Base-by-base conservation (phyloP, 2,113 vertebrate genomes). In the Hyperoodon ampullatus region DNA sequence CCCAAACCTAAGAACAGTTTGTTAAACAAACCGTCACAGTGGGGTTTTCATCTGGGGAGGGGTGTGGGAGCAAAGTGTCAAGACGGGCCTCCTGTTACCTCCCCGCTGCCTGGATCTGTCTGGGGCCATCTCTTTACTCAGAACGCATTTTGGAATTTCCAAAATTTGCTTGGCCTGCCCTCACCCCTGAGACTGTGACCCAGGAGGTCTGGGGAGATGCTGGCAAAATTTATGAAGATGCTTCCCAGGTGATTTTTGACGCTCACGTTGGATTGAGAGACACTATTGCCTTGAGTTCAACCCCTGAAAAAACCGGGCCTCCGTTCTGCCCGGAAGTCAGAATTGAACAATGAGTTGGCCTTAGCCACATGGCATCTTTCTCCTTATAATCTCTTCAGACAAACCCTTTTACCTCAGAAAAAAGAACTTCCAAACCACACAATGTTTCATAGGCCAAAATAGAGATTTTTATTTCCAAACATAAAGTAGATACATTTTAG, bases 361-460 rank as follows among this genome's bases (percentile, higher is more conserved):
- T 26, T 2, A 1, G 14, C 72, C 18, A 7, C 33, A 0, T 0
- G 11, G 7, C 23, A 1, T 16, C 55, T 42, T n/a, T 42, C 14
- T 58, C 50, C 90, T 83, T n/a, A 0, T 2, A 19, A n/a, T 35
- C 15, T 70, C 58, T 70, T 47, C 21, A 5, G 28, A 68, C 23
- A 44, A 44, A 74, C 16, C 50, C 68, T 16, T 35, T 66, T 71
- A 91, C 77, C 88, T 72, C 86, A 66, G 96, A 97, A 97, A 97
- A 97, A 96, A 92, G 75, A 93, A 61, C 82, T 96, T 95, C 71
- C 88, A 98, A 98, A 95, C 86, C 93, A 96, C 72, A 53, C 60
- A 33, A 16, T 78, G 85, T 94, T 98, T 97, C 97, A 96, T 98
- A 98, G 97, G 97, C 96, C 97, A 98, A 98, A 98, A 98, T 97